Conservation (phyloP, 1,140 invertebrate genomes). For the Brachionus paranguensis region DNA sequence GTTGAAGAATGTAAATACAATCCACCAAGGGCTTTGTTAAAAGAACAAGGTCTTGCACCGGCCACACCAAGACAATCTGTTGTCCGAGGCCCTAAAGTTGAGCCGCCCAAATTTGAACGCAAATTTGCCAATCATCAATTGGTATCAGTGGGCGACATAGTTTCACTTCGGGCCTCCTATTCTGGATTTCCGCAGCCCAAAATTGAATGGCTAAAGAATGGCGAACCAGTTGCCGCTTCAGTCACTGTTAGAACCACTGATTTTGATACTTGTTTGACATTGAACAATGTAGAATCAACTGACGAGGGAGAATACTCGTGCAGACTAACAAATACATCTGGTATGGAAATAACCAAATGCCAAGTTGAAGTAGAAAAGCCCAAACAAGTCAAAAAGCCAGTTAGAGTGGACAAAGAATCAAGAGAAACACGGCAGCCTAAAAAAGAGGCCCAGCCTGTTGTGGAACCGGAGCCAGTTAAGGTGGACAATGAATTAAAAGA, state of each 20-base stretch:
- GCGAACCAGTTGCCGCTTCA: not conserved
- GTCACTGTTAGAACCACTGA: not conserved
- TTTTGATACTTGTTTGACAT: conserved; percentile 10
- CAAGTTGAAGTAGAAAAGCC: conserved; percentile 38
- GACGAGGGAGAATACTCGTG: conserved; percentile 34
- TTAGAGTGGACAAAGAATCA: not conserved
- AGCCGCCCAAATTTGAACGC: conserved; percentile 5
- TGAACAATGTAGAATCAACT: not conserved
- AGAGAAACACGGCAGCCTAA: not conserved
- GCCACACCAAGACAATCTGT: not conserved
- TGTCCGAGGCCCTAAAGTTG: not conserved
- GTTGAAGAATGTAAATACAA: conserved; percentile 30
- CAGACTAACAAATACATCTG: conserved; percentile 11
- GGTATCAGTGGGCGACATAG: not conserved
- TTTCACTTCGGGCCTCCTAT: not conserved
- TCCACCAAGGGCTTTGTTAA: not conserved
- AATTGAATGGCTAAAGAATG: conserved; percentile 36
- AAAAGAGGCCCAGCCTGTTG: not conserved
- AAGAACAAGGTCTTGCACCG: conserved; percentile 1
- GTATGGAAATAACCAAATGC: conserved; percentile 36
- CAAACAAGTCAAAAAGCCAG: conserved; percentile 38
- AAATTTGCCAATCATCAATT: conserved; percentile 11
- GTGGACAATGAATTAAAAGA: not conserved
- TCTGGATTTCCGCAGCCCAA: not conserved
- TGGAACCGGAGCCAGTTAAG: not conserved